phyloP scores from a whole-genome alignment of 2,797 vertebrate species.

The Thaleichthys pacificus region DNA sequence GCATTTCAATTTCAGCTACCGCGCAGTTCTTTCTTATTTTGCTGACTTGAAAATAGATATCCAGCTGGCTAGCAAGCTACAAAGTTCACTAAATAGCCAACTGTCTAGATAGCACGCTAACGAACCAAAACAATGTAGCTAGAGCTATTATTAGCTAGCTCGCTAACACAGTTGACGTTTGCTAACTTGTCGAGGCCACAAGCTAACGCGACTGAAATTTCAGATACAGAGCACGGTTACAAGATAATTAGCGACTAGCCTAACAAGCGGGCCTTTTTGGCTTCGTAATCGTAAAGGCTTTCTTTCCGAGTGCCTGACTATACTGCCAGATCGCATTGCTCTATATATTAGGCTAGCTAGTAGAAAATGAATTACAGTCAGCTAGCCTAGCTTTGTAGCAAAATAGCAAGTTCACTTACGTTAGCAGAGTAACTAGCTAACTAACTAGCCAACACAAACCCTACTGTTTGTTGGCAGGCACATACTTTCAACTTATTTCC shows the following conservation, averaged over 20 bases:
- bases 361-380: no score
- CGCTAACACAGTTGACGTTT: slow-evolving; percentile 4
- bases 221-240: neutral
- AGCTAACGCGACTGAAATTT: neutral
- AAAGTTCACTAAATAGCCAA: neutral
- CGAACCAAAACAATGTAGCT: slow-evolving; percentile 6
- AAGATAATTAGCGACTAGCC: neutral
- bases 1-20: neutral
- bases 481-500: slow-evolving; percentile 26
- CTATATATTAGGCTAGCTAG: neutral
- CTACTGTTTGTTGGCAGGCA: slow-evolving; percentile 8
- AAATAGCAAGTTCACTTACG: neutral
- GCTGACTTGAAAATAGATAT: neutral
- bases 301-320: neutral
- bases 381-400: slow-evolving; percentile 21
- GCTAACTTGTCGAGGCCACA: slow-evolving; percentile 26
- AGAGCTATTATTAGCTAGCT: slow-evolving; percentile 34
- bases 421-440: slow-evolving; percentile 9
- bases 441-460: slow-evolving; percentile 12
- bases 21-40: no score
- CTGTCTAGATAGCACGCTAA: slow-evolving; percentile 24
- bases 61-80: neutral
- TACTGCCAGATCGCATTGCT: neutral
- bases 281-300: neutral
- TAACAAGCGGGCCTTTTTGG: neutral